Conservation (phyloP, 2,113 vertebrate species). For the Callaeas wilsoni region DNA sequence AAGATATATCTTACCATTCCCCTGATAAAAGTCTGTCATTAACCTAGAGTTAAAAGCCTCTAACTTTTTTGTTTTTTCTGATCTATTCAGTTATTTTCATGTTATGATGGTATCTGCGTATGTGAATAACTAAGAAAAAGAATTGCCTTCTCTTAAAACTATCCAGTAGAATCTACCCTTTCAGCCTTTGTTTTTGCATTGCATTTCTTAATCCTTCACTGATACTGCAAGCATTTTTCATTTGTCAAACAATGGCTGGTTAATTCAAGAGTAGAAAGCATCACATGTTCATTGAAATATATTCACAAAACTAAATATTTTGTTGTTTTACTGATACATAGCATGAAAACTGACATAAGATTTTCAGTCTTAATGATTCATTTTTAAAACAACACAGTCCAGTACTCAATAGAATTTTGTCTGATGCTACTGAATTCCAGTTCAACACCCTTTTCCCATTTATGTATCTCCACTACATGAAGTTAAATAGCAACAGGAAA, state of each 20-base stretch:
- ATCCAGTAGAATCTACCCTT: neutral
- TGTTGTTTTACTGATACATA: neutral
- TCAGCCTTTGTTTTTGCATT: neutral
- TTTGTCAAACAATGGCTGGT: neutral
- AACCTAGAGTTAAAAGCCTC: neutral
- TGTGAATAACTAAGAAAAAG: neutral
- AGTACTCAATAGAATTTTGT: neutral
- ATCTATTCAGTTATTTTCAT: neutral
- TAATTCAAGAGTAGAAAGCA: neutral
- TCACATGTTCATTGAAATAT: neutral
- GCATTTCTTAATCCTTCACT: neutral
- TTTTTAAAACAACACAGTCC: neutral
- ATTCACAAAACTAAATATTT: neutral
- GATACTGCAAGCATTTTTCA: neutral
- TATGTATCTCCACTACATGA: neutral
- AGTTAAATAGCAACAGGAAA: slow-evolving; percentile 40
- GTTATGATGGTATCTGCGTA: neutral
- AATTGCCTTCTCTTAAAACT: neutral
- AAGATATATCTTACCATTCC: neutral
- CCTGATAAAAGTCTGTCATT: neutral
- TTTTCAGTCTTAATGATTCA: neutral
- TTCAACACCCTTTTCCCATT: neutral
- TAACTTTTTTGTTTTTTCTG: neutral
- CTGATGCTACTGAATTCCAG: neutral
- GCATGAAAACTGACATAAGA: neutral